phyloP scores from a whole-genome alignment of 2,113 vertebrate genomes.

The Mobula birostris region DNA sequence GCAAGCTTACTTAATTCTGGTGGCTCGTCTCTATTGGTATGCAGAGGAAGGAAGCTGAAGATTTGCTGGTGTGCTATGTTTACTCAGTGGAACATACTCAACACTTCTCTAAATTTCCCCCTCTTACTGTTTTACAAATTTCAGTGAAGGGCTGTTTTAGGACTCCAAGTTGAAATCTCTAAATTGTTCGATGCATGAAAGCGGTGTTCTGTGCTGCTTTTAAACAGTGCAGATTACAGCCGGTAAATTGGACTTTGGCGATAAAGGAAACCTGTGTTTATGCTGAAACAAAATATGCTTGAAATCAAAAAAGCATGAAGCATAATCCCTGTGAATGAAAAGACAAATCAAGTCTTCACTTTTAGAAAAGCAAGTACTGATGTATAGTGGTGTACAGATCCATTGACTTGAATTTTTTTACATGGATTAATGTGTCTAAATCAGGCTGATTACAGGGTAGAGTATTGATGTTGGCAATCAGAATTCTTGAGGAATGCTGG shows the following conservation, averaged over 20 bases:
- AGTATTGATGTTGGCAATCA: background rate
- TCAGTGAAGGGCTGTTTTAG: background rate
- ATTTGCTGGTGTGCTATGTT: background rate
- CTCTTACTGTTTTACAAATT: background rate
- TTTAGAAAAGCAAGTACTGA: background rate
- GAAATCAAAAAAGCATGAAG: background rate
- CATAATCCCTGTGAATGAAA: background rate
- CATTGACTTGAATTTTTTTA: background rate
- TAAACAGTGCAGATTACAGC: background rate
- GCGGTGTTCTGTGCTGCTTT: background rate
- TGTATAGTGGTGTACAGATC: background rate
- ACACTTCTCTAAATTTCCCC: background rate
- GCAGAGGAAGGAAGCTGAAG: background rate
- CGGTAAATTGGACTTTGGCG: background rate
- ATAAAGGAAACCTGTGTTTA: background rate
- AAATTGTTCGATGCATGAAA: background rate
- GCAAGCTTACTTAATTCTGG: background rate
- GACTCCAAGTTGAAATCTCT: background rate
- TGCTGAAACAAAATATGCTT: background rate
- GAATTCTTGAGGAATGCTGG: background rate
- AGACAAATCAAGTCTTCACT: background rate
- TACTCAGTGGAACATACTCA: background rate
- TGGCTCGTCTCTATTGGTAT: background rate
- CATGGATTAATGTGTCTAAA: background rate
- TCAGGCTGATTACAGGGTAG: background rate